A percentile compares a stretch with the other conserved stretches of the same genome.
Conservation (phyloP, 1,140 invertebrate species). For the Campoletis sonorensis region DNA sequence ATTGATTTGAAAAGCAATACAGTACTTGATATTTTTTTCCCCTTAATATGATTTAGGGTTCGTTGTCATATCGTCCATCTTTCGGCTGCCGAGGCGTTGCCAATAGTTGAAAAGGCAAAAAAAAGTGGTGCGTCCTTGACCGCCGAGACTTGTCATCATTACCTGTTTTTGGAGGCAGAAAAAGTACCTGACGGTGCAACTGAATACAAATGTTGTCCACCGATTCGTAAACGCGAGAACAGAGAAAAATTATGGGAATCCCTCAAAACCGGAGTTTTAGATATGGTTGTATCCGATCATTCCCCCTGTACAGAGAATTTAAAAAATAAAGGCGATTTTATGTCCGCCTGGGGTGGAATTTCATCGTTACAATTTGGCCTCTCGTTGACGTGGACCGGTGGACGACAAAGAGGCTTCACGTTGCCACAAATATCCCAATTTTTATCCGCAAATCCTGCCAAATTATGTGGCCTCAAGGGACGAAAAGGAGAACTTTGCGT, state of each 20-base stretch:
- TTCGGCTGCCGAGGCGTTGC: slow-evolving; percentile 80
- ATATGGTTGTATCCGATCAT: slow-evolving; percentile 86
- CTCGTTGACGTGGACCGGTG: slow-evolving; percentile 82
- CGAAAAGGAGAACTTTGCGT: slow-evolving; percentile 79
- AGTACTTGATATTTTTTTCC: too few species aligned
- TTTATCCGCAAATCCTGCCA: slow-evolving; percentile 79
- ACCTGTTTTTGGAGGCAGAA: slow-evolving; percentile 81
- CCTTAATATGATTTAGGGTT: slow-evolving; percentile 73
- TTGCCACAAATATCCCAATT: slow-evolving; percentile 79
- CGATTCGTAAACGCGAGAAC: slow-evolving; percentile 80
- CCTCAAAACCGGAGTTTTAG: slow-evolving; percentile 77
- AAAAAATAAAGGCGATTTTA: slow-evolving; percentile 80
- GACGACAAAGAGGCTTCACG: slow-evolving; percentile 73
- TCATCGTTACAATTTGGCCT: slow-evolving; percentile 85
- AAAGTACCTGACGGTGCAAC: slow-evolving; percentile 80
- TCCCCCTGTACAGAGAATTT: slow-evolving; percentile 83
- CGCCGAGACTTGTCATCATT: slow-evolving; percentile 86
- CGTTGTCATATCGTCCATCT: slow-evolving; percentile 85
- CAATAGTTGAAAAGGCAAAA: slow-evolving; percentile 73
- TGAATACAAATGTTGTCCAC: slow-evolving; percentile 85
- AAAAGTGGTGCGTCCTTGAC: slow-evolving; percentile 76
- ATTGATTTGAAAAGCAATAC: too few species aligned
- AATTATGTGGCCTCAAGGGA: slow-evolving; percentile 79
- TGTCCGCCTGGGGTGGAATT: slow-evolving; percentile 85
- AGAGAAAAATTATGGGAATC: slow-evolving; percentile 82